phyloP scores from a whole-genome alignment of 2,113 vertebrate species.

The Oncorhynchus masou region DNA sequence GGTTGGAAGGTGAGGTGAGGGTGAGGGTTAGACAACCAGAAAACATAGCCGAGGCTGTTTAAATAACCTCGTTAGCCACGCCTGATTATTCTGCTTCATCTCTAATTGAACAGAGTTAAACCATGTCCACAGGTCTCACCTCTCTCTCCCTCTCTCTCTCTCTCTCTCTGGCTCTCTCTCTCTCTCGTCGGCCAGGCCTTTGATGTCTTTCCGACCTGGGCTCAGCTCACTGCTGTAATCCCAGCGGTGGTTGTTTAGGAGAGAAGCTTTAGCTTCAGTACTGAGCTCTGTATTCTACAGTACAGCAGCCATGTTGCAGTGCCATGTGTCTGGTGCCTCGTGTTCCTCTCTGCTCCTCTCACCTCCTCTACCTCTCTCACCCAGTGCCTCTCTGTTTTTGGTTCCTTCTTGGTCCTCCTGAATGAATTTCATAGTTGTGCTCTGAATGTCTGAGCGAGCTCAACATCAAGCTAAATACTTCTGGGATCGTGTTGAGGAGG shows the following conservation, averaged over 20 bases:
- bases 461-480: neutral
- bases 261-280: neutral
- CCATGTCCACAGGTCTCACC: neutral
- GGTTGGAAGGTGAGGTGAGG: neutral
- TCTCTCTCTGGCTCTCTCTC: neutral
- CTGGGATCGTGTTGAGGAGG: conserved; percentile 9
- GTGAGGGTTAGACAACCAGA: neutral
- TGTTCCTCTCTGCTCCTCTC: neutral
- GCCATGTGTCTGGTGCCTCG: neutral
- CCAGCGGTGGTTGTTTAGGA: neutral
- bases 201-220: neutral
- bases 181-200: neutral
- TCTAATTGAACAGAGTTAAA: conserved; percentile 1
- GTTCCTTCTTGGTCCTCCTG: neutral
- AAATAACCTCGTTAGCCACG: conserved; percentile 11
- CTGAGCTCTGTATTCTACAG: neutral
- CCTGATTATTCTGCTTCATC: conserved; percentile 10
- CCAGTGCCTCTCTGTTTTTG: neutral
- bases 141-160: neutral
- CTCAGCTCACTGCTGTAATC: neutral
- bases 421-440: neutral
- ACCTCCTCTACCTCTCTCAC: neutral
- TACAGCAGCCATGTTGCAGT: neutral
- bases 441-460: neutral
- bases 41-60: neutral